phyloP scores from a whole-genome alignment of 2,888 invertebrate species.

The Platycnemis pennipes region DNA sequence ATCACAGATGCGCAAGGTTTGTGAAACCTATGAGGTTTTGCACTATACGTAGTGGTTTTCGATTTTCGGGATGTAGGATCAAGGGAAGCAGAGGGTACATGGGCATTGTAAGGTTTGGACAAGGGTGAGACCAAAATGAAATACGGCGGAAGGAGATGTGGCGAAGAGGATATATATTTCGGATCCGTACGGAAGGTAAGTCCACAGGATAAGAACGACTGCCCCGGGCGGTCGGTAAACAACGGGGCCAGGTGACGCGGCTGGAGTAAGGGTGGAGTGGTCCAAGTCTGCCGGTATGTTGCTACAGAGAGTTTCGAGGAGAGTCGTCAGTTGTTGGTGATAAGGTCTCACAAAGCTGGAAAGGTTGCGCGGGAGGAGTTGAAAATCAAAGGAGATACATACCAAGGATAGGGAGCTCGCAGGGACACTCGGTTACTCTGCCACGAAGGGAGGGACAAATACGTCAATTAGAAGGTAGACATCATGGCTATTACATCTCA shows the following conservation, averaged over 20 bases:
- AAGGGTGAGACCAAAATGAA: neutral
- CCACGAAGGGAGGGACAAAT: neutral
- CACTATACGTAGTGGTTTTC: too few relatives aligned
- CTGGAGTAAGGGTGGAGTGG: neutral
- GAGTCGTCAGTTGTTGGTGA: neutral
- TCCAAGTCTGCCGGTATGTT: neutral
- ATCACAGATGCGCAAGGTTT: too few relatives aligned
- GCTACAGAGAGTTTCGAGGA: neutral
- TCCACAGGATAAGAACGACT: neutral
- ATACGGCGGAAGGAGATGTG: neutral
- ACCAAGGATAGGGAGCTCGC: too few relatives aligned
- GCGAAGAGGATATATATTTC: neutral
- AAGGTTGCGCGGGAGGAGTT: neutral
- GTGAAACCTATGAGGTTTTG: too few relatives aligned
- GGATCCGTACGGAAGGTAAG: neutral
- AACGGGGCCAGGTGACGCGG: neutral
- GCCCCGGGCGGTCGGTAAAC: neutral
- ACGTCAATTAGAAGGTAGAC: neutral
- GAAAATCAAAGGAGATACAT: neutral
- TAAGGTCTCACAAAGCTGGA: neutral
- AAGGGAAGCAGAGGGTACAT: too few relatives aligned
- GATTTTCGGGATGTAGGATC: too few relatives aligned
- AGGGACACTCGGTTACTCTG: neutral
- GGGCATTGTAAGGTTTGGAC: too few relatives aligned
- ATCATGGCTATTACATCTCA: neutral